Evolutionary conservation across 2,113 vertebrate genomes (phyloP), one percentile per base, ranked within the genome.

Genomic region (Eulacestoma nigropectus): DNA sequence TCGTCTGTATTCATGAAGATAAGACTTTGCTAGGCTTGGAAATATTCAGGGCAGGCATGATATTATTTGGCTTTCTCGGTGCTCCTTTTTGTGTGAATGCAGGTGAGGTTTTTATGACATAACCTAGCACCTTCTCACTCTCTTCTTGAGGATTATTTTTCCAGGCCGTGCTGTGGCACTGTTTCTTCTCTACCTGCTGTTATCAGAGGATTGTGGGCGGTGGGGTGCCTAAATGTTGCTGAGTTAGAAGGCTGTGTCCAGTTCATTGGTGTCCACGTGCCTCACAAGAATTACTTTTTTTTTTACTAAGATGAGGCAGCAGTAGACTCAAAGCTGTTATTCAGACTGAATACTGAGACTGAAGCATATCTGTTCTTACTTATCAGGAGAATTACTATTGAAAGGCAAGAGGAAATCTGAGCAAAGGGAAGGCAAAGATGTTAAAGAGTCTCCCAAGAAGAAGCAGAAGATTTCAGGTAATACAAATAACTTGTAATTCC

Each of bases 391-490:
- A 63, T 77, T 93, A n/a, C 18, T 79, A 0, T 37, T 95, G 80
- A 98, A 97, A 96, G 96, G 97, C 52, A 98, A 97, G 93, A 98
- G 96, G 95, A 98, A 97, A 72, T 93, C 95, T 39, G 97, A 93
- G 76, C 95, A 96, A 64, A 95, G 82, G 65, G 97, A 98, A 86
- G 90, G 73, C 7, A 97, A 97, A 84, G 97, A 97, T 79, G 95
- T 94, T 93, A 91, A 97, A 87, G 97, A 97, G 50, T 92, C 96
- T 89, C 97, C 97, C 75, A 97, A 87, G 86, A 98, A 98, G 96
- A 98, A 98, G 84, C 97, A 95, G 87, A 98, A 98, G 83, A 92
- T 97, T 82, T 96, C 93, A 3, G 98, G 98, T 98, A 97, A 96
- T 93, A 73, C 32, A 35, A 74, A 30, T 90, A 57, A 50, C 30